phyloP scores from a whole-genome alignment of 2,888 invertebrate genomes.

The Nowickia ferox region DNA sequence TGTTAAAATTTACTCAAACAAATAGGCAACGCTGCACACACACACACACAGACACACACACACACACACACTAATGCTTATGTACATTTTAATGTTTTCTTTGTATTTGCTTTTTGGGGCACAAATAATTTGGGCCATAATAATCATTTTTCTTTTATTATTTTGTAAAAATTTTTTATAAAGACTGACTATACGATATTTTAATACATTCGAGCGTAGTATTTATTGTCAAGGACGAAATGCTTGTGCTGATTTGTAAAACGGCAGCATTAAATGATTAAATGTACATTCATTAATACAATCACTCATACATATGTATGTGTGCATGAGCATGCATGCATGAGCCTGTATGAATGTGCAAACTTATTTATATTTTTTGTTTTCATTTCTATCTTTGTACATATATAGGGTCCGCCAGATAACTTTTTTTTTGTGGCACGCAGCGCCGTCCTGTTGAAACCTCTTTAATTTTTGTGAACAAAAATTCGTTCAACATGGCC shows the following conservation, averaged over 20 bases:
- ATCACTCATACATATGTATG: background rate
- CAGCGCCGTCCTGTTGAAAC: too few relatives aligned
- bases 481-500: too few relatives aligned
- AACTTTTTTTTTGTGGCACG: too few relatives aligned
- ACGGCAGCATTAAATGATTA: conserved; percentile 55
- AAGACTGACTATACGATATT: conserved; percentile 10
- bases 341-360: background rate
- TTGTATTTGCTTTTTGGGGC: conserved; percentile 53
- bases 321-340: background rate
- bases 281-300: conserved; percentile 34
- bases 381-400: background rate
- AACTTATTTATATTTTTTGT: background rate
- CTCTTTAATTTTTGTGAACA: too few relatives aligned
- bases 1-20: conserved; percentile 23
- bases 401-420: too few relatives aligned
- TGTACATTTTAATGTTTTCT: conserved; percentile 22
- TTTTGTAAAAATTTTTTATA: conserved; percentile 15
- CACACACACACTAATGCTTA: background rate
- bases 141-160: conserved; percentile 13
- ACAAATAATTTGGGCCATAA: conserved; percentile 59
- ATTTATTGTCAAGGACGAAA: conserved; percentile 51
- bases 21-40: background rate
- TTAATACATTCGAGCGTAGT: conserved; percentile 29
- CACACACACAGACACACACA: background rate
- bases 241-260: conserved; percentile 40